These are phyloP conservation scores for Mamestra brassicae DNA, from an alignment of 2,888 invertebrate species.

Conservation along the genomic window DNA sequence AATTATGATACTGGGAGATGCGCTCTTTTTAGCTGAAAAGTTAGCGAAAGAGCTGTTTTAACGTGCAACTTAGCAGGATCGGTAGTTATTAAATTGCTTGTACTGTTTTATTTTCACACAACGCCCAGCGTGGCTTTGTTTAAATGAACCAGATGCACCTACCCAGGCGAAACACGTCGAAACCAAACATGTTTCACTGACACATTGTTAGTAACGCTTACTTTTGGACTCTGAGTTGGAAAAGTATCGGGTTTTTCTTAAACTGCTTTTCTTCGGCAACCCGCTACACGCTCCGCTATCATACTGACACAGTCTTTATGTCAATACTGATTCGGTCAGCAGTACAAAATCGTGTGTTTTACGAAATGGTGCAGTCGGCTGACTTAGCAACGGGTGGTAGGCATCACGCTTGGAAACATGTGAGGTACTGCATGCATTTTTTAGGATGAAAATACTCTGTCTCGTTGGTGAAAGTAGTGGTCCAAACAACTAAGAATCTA, in stretches of 20 bases:
- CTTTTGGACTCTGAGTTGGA: neutral
- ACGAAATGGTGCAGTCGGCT: constrained; percentile 15
- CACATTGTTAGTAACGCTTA: neutral
- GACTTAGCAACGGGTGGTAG: constrained; percentile 39
- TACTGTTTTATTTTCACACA: no score
- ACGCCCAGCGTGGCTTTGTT: no score
- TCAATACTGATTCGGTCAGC: neutral
- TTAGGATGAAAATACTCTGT: neutral
- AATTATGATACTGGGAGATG: no score
- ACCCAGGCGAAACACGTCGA: neutral
- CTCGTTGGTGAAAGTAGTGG: neutral
- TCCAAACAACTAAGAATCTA: neutral
- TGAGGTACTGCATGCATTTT: constrained; percentile 1
- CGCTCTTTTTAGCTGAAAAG: no score
- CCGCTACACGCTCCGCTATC: neutral
- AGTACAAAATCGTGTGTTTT: constrained; percentile 4
- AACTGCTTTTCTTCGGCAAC: neutral
- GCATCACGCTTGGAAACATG: constrained; percentile 15
- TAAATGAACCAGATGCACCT: no score
- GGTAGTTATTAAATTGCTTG: no score
- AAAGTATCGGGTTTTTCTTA: neutral
- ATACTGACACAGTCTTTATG: neutral
- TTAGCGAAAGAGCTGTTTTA: no score
- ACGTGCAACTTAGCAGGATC: no score
- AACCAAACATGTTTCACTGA: neutral